phyloP scores from a whole-genome alignment of 2,113 vertebrate genomes.

The Pachycephala philippinensis region DNA sequence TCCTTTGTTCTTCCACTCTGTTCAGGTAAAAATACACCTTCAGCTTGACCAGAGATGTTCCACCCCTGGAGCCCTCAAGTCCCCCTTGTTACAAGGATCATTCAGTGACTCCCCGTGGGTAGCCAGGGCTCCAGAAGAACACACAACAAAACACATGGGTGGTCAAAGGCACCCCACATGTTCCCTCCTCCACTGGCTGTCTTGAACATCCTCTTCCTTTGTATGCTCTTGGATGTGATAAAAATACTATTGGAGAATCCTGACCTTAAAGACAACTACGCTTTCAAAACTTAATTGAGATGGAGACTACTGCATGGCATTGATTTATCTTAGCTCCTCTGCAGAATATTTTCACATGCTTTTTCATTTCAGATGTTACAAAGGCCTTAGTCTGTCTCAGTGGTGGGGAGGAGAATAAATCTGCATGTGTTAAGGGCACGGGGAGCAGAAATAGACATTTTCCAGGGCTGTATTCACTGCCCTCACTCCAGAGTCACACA shows the following conservation, averaged over 20 bases:
- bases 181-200: background rate
- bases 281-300: background rate
- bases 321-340: background rate
- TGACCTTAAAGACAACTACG: background rate
- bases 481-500: background rate
- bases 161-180: background rate
- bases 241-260: background rate
- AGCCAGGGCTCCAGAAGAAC: background rate
- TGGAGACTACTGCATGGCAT: background rate
- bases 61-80: background rate
- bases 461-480: background rate
- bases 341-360: background rate
- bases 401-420: background rate
- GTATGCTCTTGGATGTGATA: background rate
- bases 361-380: background rate
- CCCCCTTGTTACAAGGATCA: background rate
- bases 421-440: background rate
- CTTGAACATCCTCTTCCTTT: background rate
- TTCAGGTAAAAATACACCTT: background rate
- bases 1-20: background rate
- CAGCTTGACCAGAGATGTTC: background rate
- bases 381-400: background rate
- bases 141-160: accelerated
- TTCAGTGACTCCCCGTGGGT: background rate
- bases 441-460: background rate